Evolutionary conservation across 1,140 invertebrate genomes (phyloP).

Genomic region (Mesaphorura yosii): DNA sequence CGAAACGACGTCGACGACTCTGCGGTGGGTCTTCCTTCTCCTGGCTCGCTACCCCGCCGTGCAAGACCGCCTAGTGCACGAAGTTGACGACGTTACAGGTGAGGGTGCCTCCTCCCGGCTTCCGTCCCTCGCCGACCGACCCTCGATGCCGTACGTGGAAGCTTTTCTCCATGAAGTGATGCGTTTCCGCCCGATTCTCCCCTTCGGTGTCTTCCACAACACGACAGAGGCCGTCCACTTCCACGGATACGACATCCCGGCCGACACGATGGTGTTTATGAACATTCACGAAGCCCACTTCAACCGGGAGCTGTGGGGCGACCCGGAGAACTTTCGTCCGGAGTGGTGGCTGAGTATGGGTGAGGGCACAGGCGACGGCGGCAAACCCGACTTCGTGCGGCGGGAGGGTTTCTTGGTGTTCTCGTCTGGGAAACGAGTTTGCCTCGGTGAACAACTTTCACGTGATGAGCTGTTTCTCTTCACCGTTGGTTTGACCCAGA

Average conservation of each 20-base stretch:
- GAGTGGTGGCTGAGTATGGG: constrained; percentile 36
- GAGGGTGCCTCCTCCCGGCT: no score
- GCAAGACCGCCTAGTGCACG: no score
- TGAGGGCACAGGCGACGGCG: no score
- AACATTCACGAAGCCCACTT: constrained; percentile 33
- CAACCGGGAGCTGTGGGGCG: constrained; percentile 35
- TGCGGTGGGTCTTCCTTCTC: no score
- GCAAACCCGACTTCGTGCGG: constrained; percentile 43
- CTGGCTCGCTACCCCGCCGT: no score
- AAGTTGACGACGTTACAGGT: no score
- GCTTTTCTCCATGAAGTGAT: constrained; percentile 28
- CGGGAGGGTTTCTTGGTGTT: constrained; percentile 61
- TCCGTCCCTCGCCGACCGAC: no score
- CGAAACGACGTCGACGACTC: no score
- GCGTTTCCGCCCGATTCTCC: constrained; percentile 28
- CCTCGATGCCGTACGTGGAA: constrained; percentile 33
- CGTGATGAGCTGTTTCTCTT: constrained; percentile 11
- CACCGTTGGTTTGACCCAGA: constrained; percentile 47
- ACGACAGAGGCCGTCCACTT: constrained; percentile 30
- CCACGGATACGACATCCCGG: constrained; percentile 31
- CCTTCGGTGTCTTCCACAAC: constrained; percentile 27
- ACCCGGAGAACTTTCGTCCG: constrained; percentile 38
- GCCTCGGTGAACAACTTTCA: constrained; percentile 11
- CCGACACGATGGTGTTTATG: constrained; percentile 31
- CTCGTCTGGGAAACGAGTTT: constrained; percentile 24